A percentile compares a stretch with the other conserved stretches of the same genome.
phyloP scores from a whole-genome alignment of 2,113 vertebrate genomes.

The Meriones unguiculatus region DNA sequence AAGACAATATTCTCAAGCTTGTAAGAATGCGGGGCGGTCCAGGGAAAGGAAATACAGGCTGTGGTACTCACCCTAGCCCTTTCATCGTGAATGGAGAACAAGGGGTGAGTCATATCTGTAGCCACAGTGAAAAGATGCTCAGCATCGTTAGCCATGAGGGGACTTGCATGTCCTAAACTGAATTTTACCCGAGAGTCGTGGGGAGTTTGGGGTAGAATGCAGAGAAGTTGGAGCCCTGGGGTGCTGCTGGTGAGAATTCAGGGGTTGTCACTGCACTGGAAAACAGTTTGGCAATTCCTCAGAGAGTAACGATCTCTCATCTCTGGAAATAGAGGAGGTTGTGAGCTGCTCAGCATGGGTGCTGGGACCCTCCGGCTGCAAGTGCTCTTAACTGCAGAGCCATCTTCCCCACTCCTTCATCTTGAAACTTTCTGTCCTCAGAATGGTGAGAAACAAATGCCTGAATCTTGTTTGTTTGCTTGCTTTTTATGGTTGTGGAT shows the following conservation, averaged over 20 bases:
- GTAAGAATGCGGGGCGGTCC: not conserved
- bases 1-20: not conserved
- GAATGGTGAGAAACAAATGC: not conserved
- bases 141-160: not conserved
- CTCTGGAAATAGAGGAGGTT: not conserved
- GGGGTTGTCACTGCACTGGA: not conserved
- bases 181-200: not conserved
- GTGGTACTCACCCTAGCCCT: not conserved
- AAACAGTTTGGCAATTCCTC: not conserved
- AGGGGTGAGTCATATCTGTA: not conserved
- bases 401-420: not conserved
- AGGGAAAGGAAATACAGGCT: not conserved
- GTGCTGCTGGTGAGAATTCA: not conserved
- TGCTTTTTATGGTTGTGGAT: not conserved
- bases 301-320: not conserved
- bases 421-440: not conserved
- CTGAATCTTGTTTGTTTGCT: not conserved
- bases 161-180: not conserved
- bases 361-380: not conserved
- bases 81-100: not conserved
- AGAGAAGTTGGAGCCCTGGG: not conserved
- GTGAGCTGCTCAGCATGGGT: not conserved
- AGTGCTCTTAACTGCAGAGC: not conserved
- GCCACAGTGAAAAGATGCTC: not conserved
- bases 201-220: not conserved